Evolutionary conservation across 1,140 invertebrate species (phyloP).

Genomic region (Euglossa dilemma): DNA sequence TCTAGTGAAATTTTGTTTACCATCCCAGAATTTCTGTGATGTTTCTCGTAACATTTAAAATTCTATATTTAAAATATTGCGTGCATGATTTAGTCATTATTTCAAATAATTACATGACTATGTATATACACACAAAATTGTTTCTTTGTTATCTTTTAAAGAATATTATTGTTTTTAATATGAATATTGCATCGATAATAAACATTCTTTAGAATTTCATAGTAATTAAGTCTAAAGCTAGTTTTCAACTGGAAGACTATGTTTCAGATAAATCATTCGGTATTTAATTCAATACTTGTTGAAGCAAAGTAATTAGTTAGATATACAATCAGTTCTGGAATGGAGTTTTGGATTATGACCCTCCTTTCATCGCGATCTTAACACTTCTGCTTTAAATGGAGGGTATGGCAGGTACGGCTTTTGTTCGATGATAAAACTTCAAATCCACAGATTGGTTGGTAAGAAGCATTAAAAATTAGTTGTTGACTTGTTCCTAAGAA

Average conservation of each 20-base stretch:
- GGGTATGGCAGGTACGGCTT: background rate
- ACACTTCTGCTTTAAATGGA: background rate
- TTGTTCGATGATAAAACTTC: conserved; percentile 7
- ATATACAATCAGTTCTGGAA: background rate
- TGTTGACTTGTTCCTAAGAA: background rate
- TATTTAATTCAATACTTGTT: background rate
- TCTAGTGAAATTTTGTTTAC: too few relatives aligned
- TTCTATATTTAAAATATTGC: too few relatives aligned
- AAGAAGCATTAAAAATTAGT: background rate
- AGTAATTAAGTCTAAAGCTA: background rate
- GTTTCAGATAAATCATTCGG: background rate
- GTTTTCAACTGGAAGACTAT: too few relatives aligned
- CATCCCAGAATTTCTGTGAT: too few relatives aligned
- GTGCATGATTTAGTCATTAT: too few relatives aligned
- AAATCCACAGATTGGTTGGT: background rate
- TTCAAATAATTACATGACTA: too few relatives aligned
- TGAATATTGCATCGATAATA: too few relatives aligned
- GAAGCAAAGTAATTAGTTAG: background rate
- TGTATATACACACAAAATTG: too few relatives aligned
- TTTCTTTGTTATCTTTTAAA: too few relatives aligned
- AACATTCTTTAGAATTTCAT: background rate
- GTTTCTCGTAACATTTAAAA: too few relatives aligned
- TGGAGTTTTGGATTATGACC: background rate
- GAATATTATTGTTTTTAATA: too few relatives aligned
- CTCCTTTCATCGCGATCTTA: background rate